Evolutionary conservation across 1,140 invertebrate species (phyloP), one percentile per base, ranked within the genome.

Genomic region (Halesus radiatus): DNA sequence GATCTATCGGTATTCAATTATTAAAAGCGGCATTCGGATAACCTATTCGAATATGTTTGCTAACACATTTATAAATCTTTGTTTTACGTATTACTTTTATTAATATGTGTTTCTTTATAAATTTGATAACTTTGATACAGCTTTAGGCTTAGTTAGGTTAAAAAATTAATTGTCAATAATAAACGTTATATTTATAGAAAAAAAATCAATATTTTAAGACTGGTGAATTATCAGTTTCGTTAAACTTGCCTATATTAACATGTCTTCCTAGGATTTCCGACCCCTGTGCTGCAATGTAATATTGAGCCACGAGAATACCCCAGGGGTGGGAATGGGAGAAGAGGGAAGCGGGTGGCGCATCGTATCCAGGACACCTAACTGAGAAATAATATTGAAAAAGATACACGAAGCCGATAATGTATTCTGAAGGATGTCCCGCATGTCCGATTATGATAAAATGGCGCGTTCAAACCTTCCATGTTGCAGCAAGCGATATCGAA

Each of bases 351-450:
- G 29, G 62, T 23, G 62, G 37, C 58, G 58, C 8, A n/a, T 60
- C 76, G 37, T 77, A 66, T 77, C 75, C 76, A 45, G 32, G 62
- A 13, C 72, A 22, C 37, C 29, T 53, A 72, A 62, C 70, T 53
- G 62, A 80, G 79, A 82, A 79, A 82, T 45, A 45, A 45, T 82
- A 82, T 80, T 76, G 81, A 76, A 79, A 82, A 78, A 82, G 64
- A 70, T 77, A 82, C 80, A 78, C 54, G 80, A 76, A 79, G 52
- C 75, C 78, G 78, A 82, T 82, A 82, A 82, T 80, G 78, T 82
- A 80, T 82, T 80, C 78, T 37, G 56, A 53, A 52, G 18, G 26
- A 70, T 70, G 76, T 45, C 5, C 7, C 37, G 10, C 10, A 45
- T 45, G 37, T 77, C 20, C 74, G 23, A 50, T 22, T 32, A 73